Conservation (phyloP, 2,113 vertebrate genomes). For the Acrocephalus arundinaceus region DNA sequence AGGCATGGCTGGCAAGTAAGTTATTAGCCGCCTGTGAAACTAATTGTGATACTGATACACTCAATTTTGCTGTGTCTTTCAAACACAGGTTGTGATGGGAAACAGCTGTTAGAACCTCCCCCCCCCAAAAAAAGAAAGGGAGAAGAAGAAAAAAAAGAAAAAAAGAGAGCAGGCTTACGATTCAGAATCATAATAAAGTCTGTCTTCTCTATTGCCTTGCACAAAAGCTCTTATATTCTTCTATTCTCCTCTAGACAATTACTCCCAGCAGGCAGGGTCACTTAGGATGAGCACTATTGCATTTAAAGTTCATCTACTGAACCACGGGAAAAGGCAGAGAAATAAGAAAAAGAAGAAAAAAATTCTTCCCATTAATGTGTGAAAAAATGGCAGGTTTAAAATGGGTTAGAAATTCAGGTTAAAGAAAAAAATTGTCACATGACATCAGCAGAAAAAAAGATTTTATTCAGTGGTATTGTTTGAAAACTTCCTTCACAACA, state of each 20-base stretch:
- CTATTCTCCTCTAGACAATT: slow-evolving; percentile 74
- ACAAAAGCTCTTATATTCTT: slow-evolving; percentile 71
- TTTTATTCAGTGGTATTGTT: neutral
- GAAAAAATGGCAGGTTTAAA: slow-evolving; percentile 51
- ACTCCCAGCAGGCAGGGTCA: slow-evolving; percentile 71
- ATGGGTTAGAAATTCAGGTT: slow-evolving; percentile 65
- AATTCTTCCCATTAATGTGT: slow-evolving; percentile 24
- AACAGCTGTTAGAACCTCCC: slow-evolving; percentile 73
- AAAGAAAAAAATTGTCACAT: neutral
- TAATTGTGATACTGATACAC: slow-evolving; percentile 73
- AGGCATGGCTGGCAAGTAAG: slow-evolving; percentile 70
- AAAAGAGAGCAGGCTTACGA: slow-evolving; percentile 8
- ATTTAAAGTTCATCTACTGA: slow-evolving; percentile 68
- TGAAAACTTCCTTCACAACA: slow-evolving; percentile 22
- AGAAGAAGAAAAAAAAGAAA: neutral
- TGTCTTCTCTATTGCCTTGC: slow-evolving; percentile 71
- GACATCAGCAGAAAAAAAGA: neutral
- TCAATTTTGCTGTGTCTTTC: slow-evolving; percentile 72
- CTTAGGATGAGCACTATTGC: slow-evolving; percentile 61
- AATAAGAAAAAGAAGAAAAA: slow-evolving; percentile 19
- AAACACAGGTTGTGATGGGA: slow-evolving; percentile 75
- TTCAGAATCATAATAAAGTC: slow-evolving; percentile 69
- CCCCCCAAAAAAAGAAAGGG: neutral
- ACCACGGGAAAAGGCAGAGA: slow-evolving; percentile 8
- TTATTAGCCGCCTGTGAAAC: slow-evolving; percentile 74